Evolutionary conservation across 2,797 vertebrate genomes (phyloP), one percentile per base, ranked within the genome.

Genomic region (Hephaestus fuliginosus): DNA sequence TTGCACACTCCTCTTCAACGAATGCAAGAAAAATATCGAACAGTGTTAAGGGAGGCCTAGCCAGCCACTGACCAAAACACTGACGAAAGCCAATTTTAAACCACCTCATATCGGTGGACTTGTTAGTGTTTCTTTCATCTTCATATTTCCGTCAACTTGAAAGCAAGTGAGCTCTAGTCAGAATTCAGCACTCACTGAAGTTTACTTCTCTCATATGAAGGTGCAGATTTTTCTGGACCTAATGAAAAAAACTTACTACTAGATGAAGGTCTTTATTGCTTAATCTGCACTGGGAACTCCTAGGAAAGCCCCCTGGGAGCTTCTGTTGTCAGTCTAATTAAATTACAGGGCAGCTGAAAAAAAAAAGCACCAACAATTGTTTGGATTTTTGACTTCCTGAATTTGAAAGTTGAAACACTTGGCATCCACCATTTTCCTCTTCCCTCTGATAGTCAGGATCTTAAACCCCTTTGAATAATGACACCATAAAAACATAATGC

Each of bases 371-470:
- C 28, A 60, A 74, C 80, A 71, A 73, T 48, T 74, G 85, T 91
- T 93, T 83, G 77, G 80, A 86, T 88, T 92, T 87, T 91, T 77
- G n/a, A 79, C 90, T 92, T 93, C 89, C 86, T 91, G 86, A 86
- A 76, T 90, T 81, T 89, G 46, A 70, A 86, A 84, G 80, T 86
- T 80, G 39, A 86, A 84, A 87, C 65, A 33, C 76, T 73, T 70
- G 77, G 51, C 72, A 85, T 90, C 73, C 84, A 83, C 74, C 60
- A 64, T 82, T 71, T 83, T 74, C 55, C 36, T 51, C 67, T 7
- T 57, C 72, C 49, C 4, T 52, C 43, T 48, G 69, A n/a, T 61
- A 58, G 43, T 68, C 57, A 30, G 7, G 17, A 66, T 76, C 60
- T 63, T 81, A 71, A 85, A 71, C 48, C 43, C 63, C 10, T 51